Evolutionary conservation across 2,888 invertebrate species (phyloP).

Genomic region (Epicampocera succincta): DNA sequence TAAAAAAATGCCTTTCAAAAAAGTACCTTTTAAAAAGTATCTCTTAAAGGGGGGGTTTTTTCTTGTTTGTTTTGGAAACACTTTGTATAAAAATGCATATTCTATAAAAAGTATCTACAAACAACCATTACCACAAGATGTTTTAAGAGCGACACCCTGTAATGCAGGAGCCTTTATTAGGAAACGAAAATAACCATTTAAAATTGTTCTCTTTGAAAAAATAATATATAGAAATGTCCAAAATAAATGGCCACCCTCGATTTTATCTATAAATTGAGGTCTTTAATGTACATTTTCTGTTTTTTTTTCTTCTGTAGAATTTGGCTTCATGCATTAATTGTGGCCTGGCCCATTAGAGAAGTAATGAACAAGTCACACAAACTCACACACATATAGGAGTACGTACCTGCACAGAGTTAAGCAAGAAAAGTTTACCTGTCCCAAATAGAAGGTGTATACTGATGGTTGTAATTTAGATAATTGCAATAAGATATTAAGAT

Average conservation of each 20-base stretch:
- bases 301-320: neutral
- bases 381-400: neutral
- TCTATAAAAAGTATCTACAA: no score
- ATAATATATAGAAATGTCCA: no score
- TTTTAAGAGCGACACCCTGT: no score
- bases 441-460: conserved; percentile 64
- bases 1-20: no score
- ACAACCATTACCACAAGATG: no score
- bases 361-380: conserved; percentile 11
- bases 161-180: no score
- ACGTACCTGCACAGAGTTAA: neutral
- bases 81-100: no score
- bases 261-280: conserved; percentile 11
- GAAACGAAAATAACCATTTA: no score
- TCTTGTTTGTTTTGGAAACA: no score
- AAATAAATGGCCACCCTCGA: conserved; percentile 1
- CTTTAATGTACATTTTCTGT: conserved; percentile 32
- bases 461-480: conserved; percentile 70
- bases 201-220: no score
- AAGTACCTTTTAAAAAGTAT: no score
- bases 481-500: conserved; percentile 64
- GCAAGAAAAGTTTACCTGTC: conserved; percentile 23
- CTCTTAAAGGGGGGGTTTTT: no score
- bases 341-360: conserved; percentile 42
- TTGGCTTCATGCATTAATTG: conserved; percentile 34